Percentiles rank a stretch among this genome's conserved stretches.
Conservation (phyloP, 2,113 vertebrate species). For the Lethenteron camtschaticum region DNA sequence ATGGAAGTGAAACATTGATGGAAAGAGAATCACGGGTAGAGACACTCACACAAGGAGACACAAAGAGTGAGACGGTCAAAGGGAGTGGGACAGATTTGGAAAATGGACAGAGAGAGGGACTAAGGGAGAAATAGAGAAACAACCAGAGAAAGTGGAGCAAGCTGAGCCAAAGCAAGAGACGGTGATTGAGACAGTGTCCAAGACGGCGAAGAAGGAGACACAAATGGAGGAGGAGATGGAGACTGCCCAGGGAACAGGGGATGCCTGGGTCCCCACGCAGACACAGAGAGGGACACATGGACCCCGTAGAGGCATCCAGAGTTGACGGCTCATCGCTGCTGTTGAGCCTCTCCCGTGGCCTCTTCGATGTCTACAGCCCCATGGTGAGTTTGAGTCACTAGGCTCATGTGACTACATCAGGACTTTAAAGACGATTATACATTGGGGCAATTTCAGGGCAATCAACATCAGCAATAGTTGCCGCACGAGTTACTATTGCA, state of each 20-base stretch:
- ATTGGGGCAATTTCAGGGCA: too few relatives aligned
- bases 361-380: slow-evolving; percentile 83
- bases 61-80: neutral
- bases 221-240: slow-evolving; percentile 25
- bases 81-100: neutral
- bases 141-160: neutral
- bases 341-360: slow-evolving; percentile 70
- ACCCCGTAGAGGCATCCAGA: too few relatives aligned
- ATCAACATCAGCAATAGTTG: too few relatives aligned
- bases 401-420: too few relatives aligned
- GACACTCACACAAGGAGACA: neutral
- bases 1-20: neutral
- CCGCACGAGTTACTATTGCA: too few relatives aligned
- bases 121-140: neutral
- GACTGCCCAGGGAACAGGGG: slow-evolving; percentile 24
- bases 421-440: too few relatives aligned
- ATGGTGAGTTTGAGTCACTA: slow-evolving; percentile 35
- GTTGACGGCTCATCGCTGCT: slow-evolving; percentile 24
- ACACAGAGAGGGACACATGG: too few relatives aligned
- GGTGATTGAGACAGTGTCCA: slow-evolving; percentile 9
- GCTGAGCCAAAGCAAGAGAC: neutral
- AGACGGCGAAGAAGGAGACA: slow-evolving; percentile 19
- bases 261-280: slow-evolving; percentile 7
- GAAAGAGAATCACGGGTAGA: neutral
- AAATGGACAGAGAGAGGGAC: neutral